A percentile compares a stretch with the other conserved stretches of the same genome.
Evolutionary conservation across 2,888 invertebrate species (phyloP).

Genomic region (Meteorus cinctellus): DNA sequence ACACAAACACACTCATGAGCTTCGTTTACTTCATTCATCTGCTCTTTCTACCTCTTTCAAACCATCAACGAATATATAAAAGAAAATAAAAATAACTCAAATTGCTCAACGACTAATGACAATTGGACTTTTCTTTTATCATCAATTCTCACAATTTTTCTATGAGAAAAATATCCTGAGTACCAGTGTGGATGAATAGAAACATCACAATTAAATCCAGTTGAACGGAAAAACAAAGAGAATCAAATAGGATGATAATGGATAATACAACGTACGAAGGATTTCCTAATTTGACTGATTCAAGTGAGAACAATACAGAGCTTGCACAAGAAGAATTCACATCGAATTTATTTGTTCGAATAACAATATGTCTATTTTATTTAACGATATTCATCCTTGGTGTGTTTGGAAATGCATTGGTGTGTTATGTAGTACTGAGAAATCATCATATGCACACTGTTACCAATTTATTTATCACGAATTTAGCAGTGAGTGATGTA

Average conservation of each 20-base stretch:
- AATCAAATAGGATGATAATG: background rate
- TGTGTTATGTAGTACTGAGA: slow-evolving; percentile 93
- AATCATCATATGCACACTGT: slow-evolving; percentile 98
- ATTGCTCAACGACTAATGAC: background rate
- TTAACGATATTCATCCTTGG: slow-evolving; percentile 90
- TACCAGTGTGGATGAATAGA: background rate
- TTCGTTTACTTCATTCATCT: slow-evolving; percentile 16
- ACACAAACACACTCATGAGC: background rate
- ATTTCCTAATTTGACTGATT: background rate
- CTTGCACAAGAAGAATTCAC: slow-evolving; percentile 63
- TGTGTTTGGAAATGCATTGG: slow-evolving; percentile 90
- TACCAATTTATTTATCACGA: slow-evolving; percentile 97
- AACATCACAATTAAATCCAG: background rate
- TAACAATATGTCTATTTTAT: slow-evolving; percentile 85
- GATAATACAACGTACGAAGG: background rate
- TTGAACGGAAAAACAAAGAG: background rate
- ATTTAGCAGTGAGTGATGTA: slow-evolving; percentile 95
- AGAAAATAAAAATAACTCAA: slow-evolving; percentile 1
- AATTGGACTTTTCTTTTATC: background rate
- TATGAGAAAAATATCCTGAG: background rate
- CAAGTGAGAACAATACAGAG: slow-evolving; percentile 7
- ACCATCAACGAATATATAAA: background rate
- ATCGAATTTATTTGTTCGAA: slow-evolving; percentile 81
- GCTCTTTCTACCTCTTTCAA: background rate
- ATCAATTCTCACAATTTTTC: background rate